phyloP scores from a whole-genome alignment of 2,113 vertebrate species.

The Jaculus jaculus region DNA sequence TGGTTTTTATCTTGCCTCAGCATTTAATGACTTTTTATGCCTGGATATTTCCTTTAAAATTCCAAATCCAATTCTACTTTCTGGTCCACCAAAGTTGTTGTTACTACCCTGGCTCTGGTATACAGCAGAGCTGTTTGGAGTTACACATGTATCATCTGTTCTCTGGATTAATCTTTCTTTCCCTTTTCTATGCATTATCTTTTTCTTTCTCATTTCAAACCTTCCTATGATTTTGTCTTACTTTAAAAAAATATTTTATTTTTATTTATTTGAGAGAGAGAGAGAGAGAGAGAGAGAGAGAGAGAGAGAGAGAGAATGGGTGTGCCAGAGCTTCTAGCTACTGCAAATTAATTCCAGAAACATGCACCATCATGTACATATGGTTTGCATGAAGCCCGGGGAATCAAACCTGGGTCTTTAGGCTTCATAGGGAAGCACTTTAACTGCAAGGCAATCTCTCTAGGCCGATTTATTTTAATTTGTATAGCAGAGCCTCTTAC shows the following conservation, averaged over 20 bases:
- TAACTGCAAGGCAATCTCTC: no score
- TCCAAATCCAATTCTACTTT: neutral
- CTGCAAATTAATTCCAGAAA: no score
- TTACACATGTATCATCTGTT: neutral
- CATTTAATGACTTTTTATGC: neutral
- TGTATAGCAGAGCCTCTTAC: neutral
- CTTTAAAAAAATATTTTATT: no score
- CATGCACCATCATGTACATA: no score
- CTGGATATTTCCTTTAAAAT: neutral
- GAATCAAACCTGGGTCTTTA: no score
- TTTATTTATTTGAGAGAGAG: no score
- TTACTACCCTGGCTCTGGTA: neutral
- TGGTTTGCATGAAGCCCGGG: no score
- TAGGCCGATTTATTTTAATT: neutral
- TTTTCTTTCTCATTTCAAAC: neutral
- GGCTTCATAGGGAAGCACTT: no score
- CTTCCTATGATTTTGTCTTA: neutral
- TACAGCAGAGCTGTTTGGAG: neutral
- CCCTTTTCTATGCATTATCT: neutral
- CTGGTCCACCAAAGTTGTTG: neutral
- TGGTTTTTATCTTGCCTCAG: neutral
- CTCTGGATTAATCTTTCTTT: neutral
- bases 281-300: no score
- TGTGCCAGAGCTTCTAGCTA: no score
- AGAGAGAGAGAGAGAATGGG: no score